Conservation (phyloP, 2,113 vertebrate species). For the Centropristis striata region DNA sequence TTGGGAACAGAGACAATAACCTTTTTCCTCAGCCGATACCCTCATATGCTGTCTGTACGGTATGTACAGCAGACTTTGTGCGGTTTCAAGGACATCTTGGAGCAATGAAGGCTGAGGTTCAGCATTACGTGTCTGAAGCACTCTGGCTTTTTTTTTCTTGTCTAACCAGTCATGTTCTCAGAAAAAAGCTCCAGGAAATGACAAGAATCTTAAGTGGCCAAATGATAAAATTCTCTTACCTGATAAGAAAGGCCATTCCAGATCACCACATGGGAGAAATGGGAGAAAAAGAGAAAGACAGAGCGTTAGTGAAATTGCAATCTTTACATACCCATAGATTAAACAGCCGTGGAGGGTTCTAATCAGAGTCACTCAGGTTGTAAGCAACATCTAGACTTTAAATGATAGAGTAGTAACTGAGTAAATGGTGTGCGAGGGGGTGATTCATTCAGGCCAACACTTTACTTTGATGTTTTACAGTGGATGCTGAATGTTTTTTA, state of each 20-base stretch:
- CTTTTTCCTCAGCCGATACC: background rate
- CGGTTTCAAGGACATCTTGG: constrained; percentile 25
- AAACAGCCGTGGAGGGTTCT: background rate
- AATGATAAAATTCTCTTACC: constrained; percentile 68
- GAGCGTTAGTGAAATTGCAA: constrained; percentile 48
- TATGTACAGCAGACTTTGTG: background rate
- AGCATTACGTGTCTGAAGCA: background rate
- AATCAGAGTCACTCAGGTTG: constrained; percentile 15
- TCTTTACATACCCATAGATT: constrained; percentile 6
- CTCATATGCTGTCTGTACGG: background rate
- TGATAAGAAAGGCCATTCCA: constrained; percentile 30
- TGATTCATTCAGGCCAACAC: background rate
- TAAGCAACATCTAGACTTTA: background rate
- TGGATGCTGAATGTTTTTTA: background rate
- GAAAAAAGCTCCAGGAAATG: constrained; percentile 13
- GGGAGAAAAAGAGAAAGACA: constrained; percentile 15
- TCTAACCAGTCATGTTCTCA: background rate
- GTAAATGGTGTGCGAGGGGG: background rate
- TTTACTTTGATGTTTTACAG: background rate
- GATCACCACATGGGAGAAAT: constrained; percentile 41
- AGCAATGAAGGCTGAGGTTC: background rate
- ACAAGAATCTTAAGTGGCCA: background rate
- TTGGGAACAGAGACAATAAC: constrained; percentile 28
- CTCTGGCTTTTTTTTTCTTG: background rate
- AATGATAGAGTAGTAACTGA: constrained; percentile 11